phyloP scores from a whole-genome alignment of 1,140 invertebrate genomes.

The Zaprionus inermis region DNA sequence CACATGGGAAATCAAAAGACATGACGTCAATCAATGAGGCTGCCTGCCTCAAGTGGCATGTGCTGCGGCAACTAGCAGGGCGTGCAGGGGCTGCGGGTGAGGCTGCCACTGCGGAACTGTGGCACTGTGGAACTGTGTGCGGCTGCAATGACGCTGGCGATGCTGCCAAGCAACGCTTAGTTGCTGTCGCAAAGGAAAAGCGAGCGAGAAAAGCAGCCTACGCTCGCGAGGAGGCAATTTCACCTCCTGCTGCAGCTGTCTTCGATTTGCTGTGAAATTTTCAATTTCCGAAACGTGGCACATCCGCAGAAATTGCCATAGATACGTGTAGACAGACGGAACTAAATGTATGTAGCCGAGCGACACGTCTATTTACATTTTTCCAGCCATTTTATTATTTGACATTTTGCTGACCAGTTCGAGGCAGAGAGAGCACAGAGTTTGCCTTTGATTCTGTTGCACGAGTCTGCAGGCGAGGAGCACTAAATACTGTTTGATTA shows the following conservation, averaged over 20 bases:
- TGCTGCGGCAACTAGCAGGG: conserved; percentile 33
- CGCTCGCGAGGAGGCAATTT: conserved; percentile 9
- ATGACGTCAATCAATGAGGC: conserved; percentile 64
- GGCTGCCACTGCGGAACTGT: neutral
- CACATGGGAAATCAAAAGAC: conserved; percentile 75
- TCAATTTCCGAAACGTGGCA: conserved; percentile 54
- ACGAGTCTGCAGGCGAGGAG: conserved; percentile 25
- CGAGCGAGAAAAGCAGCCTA: conserved; percentile 19
- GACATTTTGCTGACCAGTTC: conserved; percentile 47
- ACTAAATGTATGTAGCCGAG: conserved; percentile 1
- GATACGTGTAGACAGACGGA: conserved; percentile 7
- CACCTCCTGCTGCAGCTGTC: conserved; percentile 4
- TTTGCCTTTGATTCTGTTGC: conserved; percentile 45
- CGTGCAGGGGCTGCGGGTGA: neutral
- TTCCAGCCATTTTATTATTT: conserved; percentile 47
- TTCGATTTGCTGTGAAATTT: conserved; percentile 43
- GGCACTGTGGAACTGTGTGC: neutral
- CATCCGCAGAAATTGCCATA: conserved; percentile 35
- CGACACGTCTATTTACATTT: conserved; percentile 43
- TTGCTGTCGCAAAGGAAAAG: neutral
- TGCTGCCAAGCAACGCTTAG: conserved; percentile 14
- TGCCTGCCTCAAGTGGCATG: conserved; percentile 43
- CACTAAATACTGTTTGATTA: conserved; percentile 57
- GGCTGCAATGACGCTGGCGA: neutral
- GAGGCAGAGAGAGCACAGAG: neutral